Evolutionary conservation across 2,113 vertebrate genomes (phyloP).

Genomic region (Todiramphus chloris): DNA sequence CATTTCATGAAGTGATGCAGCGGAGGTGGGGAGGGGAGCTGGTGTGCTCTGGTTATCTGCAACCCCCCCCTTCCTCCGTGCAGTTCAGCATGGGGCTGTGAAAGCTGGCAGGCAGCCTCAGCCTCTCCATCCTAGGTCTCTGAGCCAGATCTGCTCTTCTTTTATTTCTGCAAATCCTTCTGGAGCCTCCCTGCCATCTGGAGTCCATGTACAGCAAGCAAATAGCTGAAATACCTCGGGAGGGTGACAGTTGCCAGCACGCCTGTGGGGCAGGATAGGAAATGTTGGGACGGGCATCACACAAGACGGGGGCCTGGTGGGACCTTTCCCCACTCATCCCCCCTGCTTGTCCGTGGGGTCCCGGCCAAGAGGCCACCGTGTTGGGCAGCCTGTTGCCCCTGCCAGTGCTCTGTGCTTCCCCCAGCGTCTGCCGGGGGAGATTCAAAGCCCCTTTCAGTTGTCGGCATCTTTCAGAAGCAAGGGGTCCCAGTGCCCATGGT

Average conservation of each 20-base stretch:
- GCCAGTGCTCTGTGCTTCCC: accelerated
- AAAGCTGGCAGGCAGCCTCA: not conserved
- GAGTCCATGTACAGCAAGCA: accelerated
- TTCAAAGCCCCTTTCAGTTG: not conserved
- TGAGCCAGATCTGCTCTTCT: not conserved
- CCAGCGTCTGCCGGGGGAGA: accelerated
- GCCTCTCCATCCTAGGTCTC: not conserved
- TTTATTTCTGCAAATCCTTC: not conserved
- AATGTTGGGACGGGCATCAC: accelerated
- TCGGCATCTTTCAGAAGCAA: not conserved
- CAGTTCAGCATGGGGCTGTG: accelerated
- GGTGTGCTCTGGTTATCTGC: not conserved
- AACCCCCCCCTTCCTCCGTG: not conserved
- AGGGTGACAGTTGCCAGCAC: not conserved
- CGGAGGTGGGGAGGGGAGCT: not conserved
- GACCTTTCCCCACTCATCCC: accelerated
- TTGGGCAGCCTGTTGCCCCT: not conserved
- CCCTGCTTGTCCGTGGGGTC: accelerated
- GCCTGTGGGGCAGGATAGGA: not conserved
- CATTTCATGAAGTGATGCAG: not conserved
- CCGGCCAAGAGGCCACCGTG: accelerated
- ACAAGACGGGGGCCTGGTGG: not conserved
- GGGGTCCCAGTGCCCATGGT: not conserved
- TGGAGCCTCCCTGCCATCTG: not conserved
- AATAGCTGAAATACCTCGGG: not conserved